Evolutionary conservation across 2,113 vertebrate genomes (phyloP).

Genomic region (Meleagris gallopavo): DNA sequence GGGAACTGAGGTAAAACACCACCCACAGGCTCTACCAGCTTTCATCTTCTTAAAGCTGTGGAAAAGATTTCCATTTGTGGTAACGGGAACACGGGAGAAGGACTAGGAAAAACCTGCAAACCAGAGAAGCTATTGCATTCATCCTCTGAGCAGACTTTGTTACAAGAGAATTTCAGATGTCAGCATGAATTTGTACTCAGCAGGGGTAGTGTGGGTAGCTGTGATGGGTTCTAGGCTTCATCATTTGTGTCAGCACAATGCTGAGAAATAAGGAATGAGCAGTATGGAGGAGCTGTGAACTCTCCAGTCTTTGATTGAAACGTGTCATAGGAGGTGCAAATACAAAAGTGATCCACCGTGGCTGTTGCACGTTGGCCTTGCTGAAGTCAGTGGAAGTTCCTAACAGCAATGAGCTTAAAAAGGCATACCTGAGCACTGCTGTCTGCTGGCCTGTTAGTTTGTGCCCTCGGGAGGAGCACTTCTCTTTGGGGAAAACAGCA

Average conservation of each 20-base stretch:
- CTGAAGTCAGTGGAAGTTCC: not conserved
- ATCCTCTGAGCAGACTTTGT: not conserved
- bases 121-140: constrained; percentile 5
- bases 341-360: not conserved
- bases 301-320: not conserved
- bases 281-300: not conserved
- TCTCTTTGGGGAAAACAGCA: not conserved
- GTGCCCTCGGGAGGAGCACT: not conserved
- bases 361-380: not conserved
- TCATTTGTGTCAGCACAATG: constrained; percentile 6
- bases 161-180: constrained; percentile 37
- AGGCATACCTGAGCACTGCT: not conserved
- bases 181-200: constrained; percentile 45
- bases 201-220: not conserved
- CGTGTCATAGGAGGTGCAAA: not conserved
- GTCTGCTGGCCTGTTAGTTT: not conserved
- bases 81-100: not conserved
- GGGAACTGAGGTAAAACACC: not conserved
- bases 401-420: not conserved
- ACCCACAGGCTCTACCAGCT: not conserved
- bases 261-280: constrained; percentile 1
- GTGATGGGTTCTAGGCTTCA: constrained; percentile 24
- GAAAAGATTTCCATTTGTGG: not conserved
- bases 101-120: not conserved
- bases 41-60: not conserved